Percentiles rank a stretch among this genome's conserved stretches.
Evolutionary conservation across 2,113 vertebrate genomes (phyloP).

Genomic region (Oxyura jamaicensis): DNA sequence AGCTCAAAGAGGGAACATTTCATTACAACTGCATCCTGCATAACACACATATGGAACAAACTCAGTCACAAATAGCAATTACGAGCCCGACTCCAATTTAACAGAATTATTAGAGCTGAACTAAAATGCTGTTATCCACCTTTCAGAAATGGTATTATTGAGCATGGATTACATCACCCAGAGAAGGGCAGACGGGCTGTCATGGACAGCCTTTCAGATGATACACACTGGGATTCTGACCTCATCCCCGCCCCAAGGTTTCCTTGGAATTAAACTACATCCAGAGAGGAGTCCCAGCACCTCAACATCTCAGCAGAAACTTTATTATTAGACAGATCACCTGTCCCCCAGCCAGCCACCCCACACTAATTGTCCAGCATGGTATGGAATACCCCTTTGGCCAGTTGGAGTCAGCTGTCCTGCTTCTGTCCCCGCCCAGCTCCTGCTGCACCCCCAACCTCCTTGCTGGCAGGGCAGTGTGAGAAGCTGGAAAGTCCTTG

Average conservation of each 20-base stretch:
- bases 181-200: background rate
- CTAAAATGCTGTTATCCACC: constrained; percentile 45
- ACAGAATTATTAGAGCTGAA: constrained; percentile 69
- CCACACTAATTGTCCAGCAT: too few relatives aligned
- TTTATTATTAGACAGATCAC: background rate
- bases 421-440: too few relatives aligned
- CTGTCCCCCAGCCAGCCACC: too few relatives aligned
- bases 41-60: constrained; percentile 30
- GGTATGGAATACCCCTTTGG: too few relatives aligned
- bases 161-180: background rate
- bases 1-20: constrained; percentile 24
- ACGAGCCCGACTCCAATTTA: constrained; percentile 32
- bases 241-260: background rate
- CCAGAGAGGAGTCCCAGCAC: background rate
- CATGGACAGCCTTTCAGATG: background rate
- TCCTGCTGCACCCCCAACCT: too few relatives aligned
- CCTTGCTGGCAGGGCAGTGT: too few relatives aligned
- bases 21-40: constrained; percentile 11
- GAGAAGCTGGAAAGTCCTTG: too few relatives aligned
- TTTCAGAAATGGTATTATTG: constrained; percentile 16
- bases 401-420: too few relatives aligned
- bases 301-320: background rate
- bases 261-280: background rate
- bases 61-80: constrained; percentile 16
- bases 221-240: background rate